These are phyloP conservation scores for Brachyptera putata DNA, from an alignment of 2,888 invertebrate genomes.

Conservation along the genomic window DNA sequence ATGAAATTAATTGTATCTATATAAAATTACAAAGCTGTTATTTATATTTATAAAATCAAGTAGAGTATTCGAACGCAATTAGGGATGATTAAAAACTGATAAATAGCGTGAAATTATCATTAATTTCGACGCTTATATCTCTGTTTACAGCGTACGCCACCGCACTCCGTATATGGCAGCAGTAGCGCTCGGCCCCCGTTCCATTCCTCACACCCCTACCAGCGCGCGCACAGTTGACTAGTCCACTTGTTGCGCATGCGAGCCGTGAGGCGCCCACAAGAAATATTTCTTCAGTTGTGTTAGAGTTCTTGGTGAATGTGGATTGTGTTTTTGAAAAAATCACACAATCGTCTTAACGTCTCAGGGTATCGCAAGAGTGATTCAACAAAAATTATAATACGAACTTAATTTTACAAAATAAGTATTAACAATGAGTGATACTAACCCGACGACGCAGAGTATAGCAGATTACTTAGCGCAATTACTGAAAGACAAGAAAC, in stretches of 20 bases:
- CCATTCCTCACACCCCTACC: slow-evolving; percentile 24
- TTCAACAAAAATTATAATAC: slow-evolving; percentile 1
- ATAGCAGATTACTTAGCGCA: slow-evolving; percentile 99
- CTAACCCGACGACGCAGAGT: slow-evolving; percentile 76
- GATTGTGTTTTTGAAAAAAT: slow-evolving; percentile 14
- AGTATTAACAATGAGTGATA: slow-evolving; percentile 34
- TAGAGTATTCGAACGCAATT: too few species aligned
- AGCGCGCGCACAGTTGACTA: slow-evolving; percentile 22
- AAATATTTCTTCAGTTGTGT: slow-evolving; percentile 29
- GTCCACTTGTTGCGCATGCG: slow-evolving; percentile 29
- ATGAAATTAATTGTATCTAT: too few species aligned
- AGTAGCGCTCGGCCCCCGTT: slow-evolving; percentile 22
- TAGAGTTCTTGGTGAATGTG: slow-evolving; percentile 28
- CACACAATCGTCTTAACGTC: slow-evolving; percentile 1
- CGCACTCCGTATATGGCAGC: slow-evolving; percentile 32
- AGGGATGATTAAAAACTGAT: slow-evolving; percentile 13
- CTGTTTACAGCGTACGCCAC: slow-evolving; percentile 29
- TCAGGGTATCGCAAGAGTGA: slow-evolving; percentile 18
- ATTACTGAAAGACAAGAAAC: slow-evolving; percentile 99
- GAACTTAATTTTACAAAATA: slow-evolving; percentile 8
- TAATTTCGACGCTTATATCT: slow-evolving; percentile 9
- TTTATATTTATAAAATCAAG: too few species aligned
- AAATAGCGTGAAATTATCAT: slow-evolving; percentile 5
- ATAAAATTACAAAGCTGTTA: too few species aligned
- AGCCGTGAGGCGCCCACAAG: slow-evolving; percentile 10